phyloP scores from a whole-genome alignment of 1,140 invertebrate species.

The Helicoverpa zea region DNA sequence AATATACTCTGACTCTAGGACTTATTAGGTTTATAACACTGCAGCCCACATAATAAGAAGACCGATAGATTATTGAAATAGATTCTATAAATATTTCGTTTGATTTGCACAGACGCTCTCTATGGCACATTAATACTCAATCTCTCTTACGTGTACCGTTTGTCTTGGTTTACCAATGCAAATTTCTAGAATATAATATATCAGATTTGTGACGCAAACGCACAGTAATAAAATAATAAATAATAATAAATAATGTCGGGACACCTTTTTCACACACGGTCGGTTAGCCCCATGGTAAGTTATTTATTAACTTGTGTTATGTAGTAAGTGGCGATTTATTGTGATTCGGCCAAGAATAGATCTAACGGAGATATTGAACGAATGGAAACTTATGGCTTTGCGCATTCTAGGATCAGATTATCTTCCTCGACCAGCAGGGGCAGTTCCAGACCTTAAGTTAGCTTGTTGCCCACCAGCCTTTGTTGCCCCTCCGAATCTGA shows the following conservation, averaged over 20 bases:
- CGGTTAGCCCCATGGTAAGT: no score
- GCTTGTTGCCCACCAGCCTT: no score
- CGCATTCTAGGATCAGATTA: not conserved
- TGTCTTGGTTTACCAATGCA: conserved; percentile 41
- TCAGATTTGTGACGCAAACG: conserved; percentile 43
- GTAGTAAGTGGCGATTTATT: conserved; percentile 45
- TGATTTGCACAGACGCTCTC: not conserved
- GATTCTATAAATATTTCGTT: not conserved
- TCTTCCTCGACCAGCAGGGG: not conserved
- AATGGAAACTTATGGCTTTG: not conserved
- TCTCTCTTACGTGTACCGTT: not conserved
- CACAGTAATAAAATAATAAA: no score
- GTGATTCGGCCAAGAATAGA: conserved; percentile 20
- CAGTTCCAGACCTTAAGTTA: no score
- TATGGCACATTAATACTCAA: conserved; percentile 3
- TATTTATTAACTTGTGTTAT: no score
- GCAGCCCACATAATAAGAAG: no score
- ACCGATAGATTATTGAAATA: not conserved
- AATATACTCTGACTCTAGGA: no score
- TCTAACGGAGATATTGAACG: conserved; percentile 10
- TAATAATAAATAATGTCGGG: no score
- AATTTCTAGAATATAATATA: conserved; percentile 39
- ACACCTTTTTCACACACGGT: no score
- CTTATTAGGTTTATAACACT: no score
- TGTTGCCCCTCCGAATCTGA: no score